These are phyloP conservation scores for Biston stratarius DNA, from an alignment of 2,888 invertebrate species.

Conservation along the genomic window DNA sequence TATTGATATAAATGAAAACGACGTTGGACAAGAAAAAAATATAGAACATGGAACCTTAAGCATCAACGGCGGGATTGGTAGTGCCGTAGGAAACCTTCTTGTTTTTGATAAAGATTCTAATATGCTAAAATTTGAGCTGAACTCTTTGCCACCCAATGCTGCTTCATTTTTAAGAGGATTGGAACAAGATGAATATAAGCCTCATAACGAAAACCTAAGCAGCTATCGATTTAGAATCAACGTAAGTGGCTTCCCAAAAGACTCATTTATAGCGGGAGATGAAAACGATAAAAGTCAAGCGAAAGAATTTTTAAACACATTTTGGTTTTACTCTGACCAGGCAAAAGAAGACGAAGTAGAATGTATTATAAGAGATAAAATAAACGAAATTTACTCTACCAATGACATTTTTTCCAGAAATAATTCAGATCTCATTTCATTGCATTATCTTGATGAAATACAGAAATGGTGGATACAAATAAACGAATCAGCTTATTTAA, in stretches of 20 bases:
- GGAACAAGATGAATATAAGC: slow-evolving; percentile 33
- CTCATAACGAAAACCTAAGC: slow-evolving; percentile 15
- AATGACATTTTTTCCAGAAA: neutral
- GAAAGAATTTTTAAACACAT: slow-evolving; percentile 50
- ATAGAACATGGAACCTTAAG: slow-evolving; percentile 47
- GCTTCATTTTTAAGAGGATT: slow-evolving; percentile 46
- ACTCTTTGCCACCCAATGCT: slow-evolving; percentile 44
- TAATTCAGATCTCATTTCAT: slow-evolving; percentile 43
- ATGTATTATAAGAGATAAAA: neutral
- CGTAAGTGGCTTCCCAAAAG: neutral
- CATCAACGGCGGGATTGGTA: slow-evolving; percentile 52
- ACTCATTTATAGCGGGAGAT: slow-evolving; percentile 43
- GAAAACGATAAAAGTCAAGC: slow-evolving; percentile 51
- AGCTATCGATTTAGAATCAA: neutral
- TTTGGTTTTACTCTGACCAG: slow-evolving; percentile 61
- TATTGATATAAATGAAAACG: slow-evolving; percentile 46
- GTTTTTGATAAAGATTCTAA: slow-evolving; percentile 45
- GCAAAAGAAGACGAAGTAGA: slow-evolving; percentile 56
- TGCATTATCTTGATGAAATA: slow-evolving; percentile 33
- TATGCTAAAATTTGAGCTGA: slow-evolving; percentile 47
- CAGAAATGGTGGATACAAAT: slow-evolving; percentile 4
- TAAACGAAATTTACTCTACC: neutral
- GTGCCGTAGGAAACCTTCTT: slow-evolving; percentile 56
- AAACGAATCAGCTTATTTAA: slow-evolving; percentile 50
- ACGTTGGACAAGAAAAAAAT: slow-evolving; percentile 45